A percentile compares a stretch with the other conserved stretches of the same genome.
Conservation (phyloP, 2,113 vertebrate genomes). For the Psammodynastes pulverulentus region DNA sequence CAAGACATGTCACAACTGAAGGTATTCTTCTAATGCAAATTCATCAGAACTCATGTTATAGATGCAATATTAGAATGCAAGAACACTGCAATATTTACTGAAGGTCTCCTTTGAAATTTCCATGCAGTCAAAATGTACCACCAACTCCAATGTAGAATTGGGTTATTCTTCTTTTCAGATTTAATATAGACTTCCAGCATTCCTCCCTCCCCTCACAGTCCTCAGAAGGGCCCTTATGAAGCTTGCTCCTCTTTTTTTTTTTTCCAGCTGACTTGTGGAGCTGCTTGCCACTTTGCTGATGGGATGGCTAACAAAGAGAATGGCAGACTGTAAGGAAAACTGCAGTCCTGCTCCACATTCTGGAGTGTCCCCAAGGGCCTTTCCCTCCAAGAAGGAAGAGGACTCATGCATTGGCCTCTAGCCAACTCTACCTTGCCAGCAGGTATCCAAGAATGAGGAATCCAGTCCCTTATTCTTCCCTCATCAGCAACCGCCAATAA, state of each 20-base stretch:
- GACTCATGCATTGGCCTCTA: neutral
- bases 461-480: neutral
- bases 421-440: neutral
- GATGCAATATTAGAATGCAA: neutral
- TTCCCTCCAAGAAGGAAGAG: neutral
- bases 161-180: neutral
- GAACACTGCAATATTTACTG: neutral
- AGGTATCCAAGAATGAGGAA: neutral
- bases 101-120: neutral
- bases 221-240: neutral
- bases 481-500: neutral
- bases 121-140: neutral
- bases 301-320: neutral
- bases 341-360: neutral
- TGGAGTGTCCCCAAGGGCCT: neutral
- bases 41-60: neutral
- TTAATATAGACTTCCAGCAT: neutral
- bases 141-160: neutral
- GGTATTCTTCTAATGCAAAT: neutral
- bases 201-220: neutral
- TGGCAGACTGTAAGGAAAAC: neutral
- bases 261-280: neutral
- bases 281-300: neutral
- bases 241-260: neutral
- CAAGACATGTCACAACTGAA: neutral